Percentiles rank a stretch among this genome's conserved stretches.
These are phyloP conservation scores for Drosophila formosana DNA, from an alignment of 2,888 invertebrate species.

Conservation along the genomic window DNA sequence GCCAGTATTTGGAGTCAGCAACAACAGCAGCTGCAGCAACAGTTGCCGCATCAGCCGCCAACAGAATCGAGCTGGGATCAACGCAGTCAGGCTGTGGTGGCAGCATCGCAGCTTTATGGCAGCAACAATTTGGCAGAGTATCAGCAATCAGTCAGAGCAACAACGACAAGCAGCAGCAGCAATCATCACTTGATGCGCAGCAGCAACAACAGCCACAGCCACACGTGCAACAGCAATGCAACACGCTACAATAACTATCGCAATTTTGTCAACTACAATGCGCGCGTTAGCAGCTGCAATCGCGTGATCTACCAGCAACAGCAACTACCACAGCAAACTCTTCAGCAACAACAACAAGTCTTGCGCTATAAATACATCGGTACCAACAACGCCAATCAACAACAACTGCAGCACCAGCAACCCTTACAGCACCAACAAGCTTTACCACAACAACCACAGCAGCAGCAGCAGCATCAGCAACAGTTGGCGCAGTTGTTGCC, in stretches of 20 bases:
- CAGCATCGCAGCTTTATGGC: conserved; percentile 11
- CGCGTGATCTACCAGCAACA: conserved; percentile 10
- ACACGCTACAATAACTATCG: neutral
- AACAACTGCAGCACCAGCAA: conserved; percentile 7
- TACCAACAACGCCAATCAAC: neutral
- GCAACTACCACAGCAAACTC: neutral
- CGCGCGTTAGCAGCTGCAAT: neutral
- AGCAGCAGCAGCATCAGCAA: conserved; percentile 11
- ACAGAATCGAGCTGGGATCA: conserved; percentile 13
- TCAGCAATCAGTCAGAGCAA: neutral
- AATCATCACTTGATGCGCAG: conserved; percentile 6
- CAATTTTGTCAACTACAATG: conserved; percentile 11
- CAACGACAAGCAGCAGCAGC: neutral
- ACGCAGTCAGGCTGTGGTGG: conserved; percentile 18
- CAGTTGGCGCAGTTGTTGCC: no score
- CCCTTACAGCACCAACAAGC: conserved; percentile 1
- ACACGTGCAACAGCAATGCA: neutral
- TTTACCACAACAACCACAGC: neutral
- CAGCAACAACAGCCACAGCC: conserved; percentile 17
- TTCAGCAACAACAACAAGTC: neutral
- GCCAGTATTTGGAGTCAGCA: conserved; percentile 28
- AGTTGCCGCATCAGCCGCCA: conserved; percentile 1
- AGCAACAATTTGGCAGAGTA: conserved; percentile 2
- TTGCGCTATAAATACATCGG: neutral
- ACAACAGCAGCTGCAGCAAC: conserved; percentile 6